Base-by-base conservation (phyloP, 2,888 invertebrate genomes). In the Mimas tiliae region DNA sequence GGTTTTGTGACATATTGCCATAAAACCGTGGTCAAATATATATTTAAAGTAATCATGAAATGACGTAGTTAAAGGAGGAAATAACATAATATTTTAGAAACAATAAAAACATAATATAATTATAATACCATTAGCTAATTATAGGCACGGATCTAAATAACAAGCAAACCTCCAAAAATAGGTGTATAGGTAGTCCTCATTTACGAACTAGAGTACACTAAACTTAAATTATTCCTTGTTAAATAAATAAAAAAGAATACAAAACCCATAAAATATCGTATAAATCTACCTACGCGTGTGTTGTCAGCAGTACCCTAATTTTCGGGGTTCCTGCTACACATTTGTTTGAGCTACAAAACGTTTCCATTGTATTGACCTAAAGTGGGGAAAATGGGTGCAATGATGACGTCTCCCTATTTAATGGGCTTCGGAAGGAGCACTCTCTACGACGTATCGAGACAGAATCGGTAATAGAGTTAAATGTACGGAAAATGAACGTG, bases 341-440 rank as follows among this genome's bases (percentile, higher is more conserved):
- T 52, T 64, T 64, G 64, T 74, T 74, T 75, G 74, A 73, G 77
- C 70, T 73, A 70, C 69, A 72, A 77, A 81, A 79, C 75, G 76
- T 68, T 72, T 69, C 75, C 71, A 80, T 82, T 83, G 75, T 80
- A 78, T 78, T 73, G 75, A 68, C 75, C 78, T 78, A 78, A 72
- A 77, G 77, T 72, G 74, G 47, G 71, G 74, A 77, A 55, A 84
- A 85, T 80, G 79, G 83, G 76, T 77, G 77, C 80, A 82, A 81
- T 81, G 81, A 84, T 79, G 76, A 79, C 80, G 76, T 76, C 80
- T 71, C 78, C 77, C 67, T 79, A 74, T 74, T 80, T 85, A 84
- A 86, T 84, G 82, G 83, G 69, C 73, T 80, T 75, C 67, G 77
- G 73, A 85, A 86, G 82, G 82, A 83, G 79, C 81, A 71, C 76